Conservation (phyloP, 2,113 vertebrate genomes). For the Mola mola region DNA sequence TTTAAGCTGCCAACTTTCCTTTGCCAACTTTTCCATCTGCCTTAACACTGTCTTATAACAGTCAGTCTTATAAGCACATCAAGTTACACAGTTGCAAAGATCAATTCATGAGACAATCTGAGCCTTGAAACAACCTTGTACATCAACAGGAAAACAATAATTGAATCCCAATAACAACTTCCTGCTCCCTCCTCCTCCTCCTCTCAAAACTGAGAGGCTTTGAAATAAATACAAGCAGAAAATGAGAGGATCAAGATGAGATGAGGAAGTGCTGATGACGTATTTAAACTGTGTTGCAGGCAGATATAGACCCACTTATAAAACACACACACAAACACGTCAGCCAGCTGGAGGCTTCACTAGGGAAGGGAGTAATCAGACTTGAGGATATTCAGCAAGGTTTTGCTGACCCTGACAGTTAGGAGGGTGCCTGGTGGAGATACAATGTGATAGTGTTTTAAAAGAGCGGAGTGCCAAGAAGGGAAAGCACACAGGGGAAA, state of each 20-base stretch:
- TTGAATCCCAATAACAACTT: constrained; percentile 71
- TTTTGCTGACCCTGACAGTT: constrained; percentile 48
- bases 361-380: constrained; percentile 29
- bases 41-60: too few relatives aligned
- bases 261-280: constrained; percentile 4
- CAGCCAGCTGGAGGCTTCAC: constrained; percentile 14
- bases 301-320: constrained; percentile 11
- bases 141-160: constrained; percentile 73
- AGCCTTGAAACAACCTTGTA: constrained; percentile 53
- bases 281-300: constrained; percentile 2
- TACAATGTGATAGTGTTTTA: constrained; percentile 16
- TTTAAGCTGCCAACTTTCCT: too few relatives aligned
- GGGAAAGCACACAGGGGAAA: constrained; percentile 20
- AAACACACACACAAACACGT: constrained; percentile 11
- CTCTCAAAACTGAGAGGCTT: constrained; percentile 22
- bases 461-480: constrained; percentile 9
- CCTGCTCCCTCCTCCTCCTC: constrained; percentile 29
- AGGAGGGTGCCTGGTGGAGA: constrained; percentile 38
- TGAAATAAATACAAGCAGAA: constrained; percentile 33
- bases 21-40: too few relatives aligned
- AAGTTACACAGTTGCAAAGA: constrained; percentile 12
- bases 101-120: constrained; percentile 31
- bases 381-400: constrained; percentile 24
- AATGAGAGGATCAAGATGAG: constrained; percentile 10
- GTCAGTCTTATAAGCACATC: constrained; percentile 5